These are phyloP conservation scores for Halcyon smyrnensis DNA, from an alignment of 2,797 vertebrate species.

Conservation along the genomic window DNA sequence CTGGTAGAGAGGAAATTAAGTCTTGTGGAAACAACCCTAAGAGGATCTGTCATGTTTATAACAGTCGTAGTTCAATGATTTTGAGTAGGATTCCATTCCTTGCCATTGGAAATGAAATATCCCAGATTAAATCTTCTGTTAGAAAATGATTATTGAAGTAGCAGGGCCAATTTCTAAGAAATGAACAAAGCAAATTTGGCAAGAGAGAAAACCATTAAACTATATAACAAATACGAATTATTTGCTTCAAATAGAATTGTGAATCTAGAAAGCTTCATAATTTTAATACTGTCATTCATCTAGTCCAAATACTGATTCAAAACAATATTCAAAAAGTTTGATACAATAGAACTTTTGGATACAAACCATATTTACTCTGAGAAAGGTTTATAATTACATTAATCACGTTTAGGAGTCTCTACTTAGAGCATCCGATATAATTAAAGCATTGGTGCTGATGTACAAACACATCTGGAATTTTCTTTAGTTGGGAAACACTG, in stretches of 20 bases:
- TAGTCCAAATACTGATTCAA: not conserved
- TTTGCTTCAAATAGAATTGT: not conserved
- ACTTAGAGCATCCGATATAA: not conserved
- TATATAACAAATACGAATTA: not conserved
- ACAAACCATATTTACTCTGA: not conserved
- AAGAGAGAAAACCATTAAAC: slow-evolving; percentile 40
- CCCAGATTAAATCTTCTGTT: slow-evolving; percentile 66
- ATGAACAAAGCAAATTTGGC: slow-evolving; percentile 67
- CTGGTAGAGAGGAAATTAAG: not conserved
- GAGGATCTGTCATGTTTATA: slow-evolving; percentile 67
- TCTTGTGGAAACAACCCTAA: slow-evolving; percentile 58
- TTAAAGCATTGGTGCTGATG: not conserved
- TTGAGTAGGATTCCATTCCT: slow-evolving; percentile 42
- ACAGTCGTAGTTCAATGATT: slow-evolving; percentile 54
- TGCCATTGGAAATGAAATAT: slow-evolving; percentile 47
- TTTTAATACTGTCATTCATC: not conserved
- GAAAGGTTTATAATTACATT: not conserved
- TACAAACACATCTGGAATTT: not conserved
- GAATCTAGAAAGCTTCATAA: not conserved
- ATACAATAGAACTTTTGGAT: not conserved
- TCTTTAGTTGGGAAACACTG: not conserved
- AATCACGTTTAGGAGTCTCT: not conserved
- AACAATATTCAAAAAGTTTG: not conserved
- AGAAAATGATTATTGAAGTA: slow-evolving; percentile 70
- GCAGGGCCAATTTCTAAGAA: slow-evolving; percentile 45